phyloP scores from a whole-genome alignment of 2,797 vertebrate genomes.

The Ctenochaetus hawaiiensis region DNA sequence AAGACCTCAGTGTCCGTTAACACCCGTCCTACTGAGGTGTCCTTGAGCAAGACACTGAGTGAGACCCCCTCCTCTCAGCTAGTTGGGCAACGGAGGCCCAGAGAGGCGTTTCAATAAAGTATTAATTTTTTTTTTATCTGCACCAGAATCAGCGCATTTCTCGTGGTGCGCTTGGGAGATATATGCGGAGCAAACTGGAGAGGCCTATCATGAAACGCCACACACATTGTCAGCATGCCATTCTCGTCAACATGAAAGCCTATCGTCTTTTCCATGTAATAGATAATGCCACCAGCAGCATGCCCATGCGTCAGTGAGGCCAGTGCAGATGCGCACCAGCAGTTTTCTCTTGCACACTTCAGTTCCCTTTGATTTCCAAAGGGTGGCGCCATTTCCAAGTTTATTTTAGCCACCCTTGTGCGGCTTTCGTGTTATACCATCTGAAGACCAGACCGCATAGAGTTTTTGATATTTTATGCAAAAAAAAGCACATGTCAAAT shows the following conservation, averaged over 20 bases:
- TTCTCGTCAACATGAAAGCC: conserved; percentile 68
- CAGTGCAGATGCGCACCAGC: conserved; percentile 62
- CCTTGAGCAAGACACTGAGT: conserved; percentile 54
- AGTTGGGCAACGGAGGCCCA: conserved; percentile 5
- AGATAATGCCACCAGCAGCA: conserved; percentile 71
- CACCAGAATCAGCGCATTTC: conserved; percentile 19
- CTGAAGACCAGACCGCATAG: background rate
- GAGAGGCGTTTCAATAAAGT: conserved; percentile 41
- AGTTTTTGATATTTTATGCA: background rate
- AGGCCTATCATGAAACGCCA: conserved; percentile 51
- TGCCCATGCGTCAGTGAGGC: conserved; percentile 60
- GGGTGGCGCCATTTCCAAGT: conserved; percentile 75
- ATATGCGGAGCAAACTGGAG: conserved; percentile 38
- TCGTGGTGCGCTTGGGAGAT: conserved; percentile 46
- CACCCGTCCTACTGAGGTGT: conserved; percentile 49
- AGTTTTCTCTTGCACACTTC: conserved; percentile 14
- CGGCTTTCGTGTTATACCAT: background rate
- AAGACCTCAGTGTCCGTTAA: conserved; percentile 9
- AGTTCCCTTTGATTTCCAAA: conserved; percentile 59
- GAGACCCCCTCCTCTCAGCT: background rate
- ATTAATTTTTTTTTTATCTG: conserved; percentile 23
- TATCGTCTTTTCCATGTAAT: conserved; percentile 74
- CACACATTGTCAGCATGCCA: conserved; percentile 69
- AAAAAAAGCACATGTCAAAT: too few relatives aligned
- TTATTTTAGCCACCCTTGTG: background rate